A percentile compares a stretch with the other conserved stretches of the same genome.
These are phyloP conservation scores for Syngnathoides biaculeatus DNA, from an alignment of 2,113 vertebrate genomes.

Conservation along the genomic window DNA sequence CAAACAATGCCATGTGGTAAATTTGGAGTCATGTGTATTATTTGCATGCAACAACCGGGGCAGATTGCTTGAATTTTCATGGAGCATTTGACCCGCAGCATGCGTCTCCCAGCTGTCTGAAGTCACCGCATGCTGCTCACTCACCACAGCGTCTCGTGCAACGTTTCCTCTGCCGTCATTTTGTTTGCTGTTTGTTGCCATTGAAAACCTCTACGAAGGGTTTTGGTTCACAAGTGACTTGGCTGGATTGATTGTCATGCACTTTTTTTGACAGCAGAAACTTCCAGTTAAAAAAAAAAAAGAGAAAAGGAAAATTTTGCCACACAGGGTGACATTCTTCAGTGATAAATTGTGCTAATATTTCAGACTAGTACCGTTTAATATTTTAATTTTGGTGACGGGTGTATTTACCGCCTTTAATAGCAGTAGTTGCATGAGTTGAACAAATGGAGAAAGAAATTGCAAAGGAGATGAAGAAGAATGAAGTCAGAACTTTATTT, in stretches of 20 bases:
- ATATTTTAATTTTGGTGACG: no score
- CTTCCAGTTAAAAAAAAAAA: neutral
- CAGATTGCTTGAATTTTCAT: neutral
- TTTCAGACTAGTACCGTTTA: neutral
- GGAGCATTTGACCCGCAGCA: neutral
- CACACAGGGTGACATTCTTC: neutral
- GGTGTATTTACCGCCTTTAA: no score
- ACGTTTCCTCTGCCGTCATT: neutral
- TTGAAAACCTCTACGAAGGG: neutral
- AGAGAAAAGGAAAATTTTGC: neutral
- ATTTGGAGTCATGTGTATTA: neutral
- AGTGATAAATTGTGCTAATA: neutral
- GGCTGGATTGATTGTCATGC: neutral
- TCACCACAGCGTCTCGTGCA: neutral
- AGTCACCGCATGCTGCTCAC: neutral
- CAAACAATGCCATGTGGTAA: neutral
- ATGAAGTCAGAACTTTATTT: no score
- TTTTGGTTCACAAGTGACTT: neutral
- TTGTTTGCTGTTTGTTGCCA: neutral
- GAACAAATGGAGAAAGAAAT: no score
- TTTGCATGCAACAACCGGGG: neutral
- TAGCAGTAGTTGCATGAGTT: no score
- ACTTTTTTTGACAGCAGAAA: neutral
- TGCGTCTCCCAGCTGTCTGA: constrained; percentile 1
- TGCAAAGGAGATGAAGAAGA: no score